Percentiles rank a stretch among this genome's conserved stretches.
phyloP scores from a whole-genome alignment of 2,888 invertebrate species.

The Leptopilina myrica region DNA sequence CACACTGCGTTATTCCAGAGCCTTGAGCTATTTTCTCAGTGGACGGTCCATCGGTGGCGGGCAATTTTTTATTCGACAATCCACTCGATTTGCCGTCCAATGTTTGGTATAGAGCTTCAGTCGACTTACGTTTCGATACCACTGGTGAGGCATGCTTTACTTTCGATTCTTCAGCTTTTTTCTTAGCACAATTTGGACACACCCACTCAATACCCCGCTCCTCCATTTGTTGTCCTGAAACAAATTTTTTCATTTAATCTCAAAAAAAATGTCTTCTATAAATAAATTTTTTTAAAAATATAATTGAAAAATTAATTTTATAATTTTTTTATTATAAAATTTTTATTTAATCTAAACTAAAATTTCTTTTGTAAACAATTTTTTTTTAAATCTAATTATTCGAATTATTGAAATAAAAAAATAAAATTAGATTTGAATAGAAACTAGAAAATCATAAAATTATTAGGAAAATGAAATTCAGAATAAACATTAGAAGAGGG shows the following conservation, averaged over 20 bases:
- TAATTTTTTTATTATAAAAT: background rate
- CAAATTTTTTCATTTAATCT: conserved; percentile 27
- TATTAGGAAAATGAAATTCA: too few species aligned
- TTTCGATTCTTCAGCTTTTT: conserved; percentile 70
- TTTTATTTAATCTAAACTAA: conserved; percentile 27
- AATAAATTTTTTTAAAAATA: too few species aligned
- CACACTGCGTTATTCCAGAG: conserved; percentile 79
- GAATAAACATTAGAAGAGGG: too few species aligned
- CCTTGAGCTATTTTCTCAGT: conserved; percentile 47
- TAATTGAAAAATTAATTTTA: too few species aligned
- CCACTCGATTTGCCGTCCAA: conserved; percentile 20
- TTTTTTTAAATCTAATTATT: conserved; percentile 9
- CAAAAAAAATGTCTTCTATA: background rate
- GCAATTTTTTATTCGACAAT: conserved; percentile 17
- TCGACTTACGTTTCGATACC: conserved; percentile 39
- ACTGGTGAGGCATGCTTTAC: conserved; percentile 33
- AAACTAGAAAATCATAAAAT: background rate
- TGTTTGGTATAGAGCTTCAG: conserved; percentile 43
- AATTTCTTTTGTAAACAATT: background rate
- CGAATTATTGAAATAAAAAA: background rate
- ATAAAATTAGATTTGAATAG: conserved; percentile 1
- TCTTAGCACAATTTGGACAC: conserved; percentile 89
- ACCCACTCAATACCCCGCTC: conserved; percentile 92
- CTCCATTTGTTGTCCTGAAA: conserved; percentile 89
- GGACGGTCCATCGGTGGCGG: conserved; percentile 35